Percentiles rank a stretch among this genome's conserved stretches.
Conservation (phyloP, 2,113 vertebrate genomes). For the Dicerorhinus sumatrensis region DNA sequence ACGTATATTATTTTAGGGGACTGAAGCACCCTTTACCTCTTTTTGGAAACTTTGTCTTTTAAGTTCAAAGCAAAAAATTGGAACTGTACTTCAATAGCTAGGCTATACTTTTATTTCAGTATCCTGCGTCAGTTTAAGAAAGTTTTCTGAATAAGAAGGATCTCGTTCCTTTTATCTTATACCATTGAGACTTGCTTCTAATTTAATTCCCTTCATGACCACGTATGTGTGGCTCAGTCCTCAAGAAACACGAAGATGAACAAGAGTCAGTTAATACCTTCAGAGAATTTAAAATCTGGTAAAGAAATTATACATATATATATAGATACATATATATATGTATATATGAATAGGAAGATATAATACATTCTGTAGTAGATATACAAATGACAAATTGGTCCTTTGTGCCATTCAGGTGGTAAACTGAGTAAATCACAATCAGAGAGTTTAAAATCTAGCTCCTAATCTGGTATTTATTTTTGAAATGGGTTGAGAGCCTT, state of each 20-base stretch:
- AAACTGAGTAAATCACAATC: not conserved
- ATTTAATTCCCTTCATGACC: not conserved
- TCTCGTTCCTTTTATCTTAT: not conserved
- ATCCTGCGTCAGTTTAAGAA: constrained; percentile 35
- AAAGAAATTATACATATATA: not conserved
- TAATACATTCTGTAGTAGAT: not conserved
- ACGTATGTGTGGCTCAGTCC: not conserved
- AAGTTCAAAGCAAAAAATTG: constrained; percentile 47
- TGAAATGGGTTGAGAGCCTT: not conserved
- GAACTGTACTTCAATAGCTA: not conserved
- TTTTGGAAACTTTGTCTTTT: not conserved
- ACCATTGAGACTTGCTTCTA: not conserved
- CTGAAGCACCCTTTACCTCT: not conserved
- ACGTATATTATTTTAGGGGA: not conserved
- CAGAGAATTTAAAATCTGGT: not conserved
- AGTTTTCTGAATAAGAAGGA: not conserved
- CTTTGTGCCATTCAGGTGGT: not conserved
- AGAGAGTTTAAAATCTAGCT: not conserved
- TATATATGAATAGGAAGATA: not conserved
- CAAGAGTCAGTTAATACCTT: not conserved
- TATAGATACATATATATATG: not conserved
- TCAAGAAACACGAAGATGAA: not conserved
- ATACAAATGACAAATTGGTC: not conserved
- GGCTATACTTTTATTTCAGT: constrained; percentile 23
- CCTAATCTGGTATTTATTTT: not conserved